Evolutionary conservation across 2,797 vertebrate species (phyloP).

Genomic region (Bufotes viridis): DNA sequence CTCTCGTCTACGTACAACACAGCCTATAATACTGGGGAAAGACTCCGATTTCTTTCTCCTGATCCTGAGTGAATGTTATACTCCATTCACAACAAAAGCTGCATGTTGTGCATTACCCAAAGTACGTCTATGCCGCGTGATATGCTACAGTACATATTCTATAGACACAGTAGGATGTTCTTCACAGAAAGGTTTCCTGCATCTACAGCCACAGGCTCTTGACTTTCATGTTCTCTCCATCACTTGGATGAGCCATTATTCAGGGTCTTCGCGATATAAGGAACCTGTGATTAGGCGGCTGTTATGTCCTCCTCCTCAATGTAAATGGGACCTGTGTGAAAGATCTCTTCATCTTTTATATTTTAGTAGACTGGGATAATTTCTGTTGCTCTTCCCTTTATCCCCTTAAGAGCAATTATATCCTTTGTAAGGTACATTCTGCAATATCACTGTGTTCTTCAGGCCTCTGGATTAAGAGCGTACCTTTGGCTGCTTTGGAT

Average conservation of each 20-base stretch:
- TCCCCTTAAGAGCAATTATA: slow-evolving; percentile 50
- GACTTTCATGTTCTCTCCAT: slow-evolving; percentile 9
- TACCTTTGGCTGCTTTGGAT: slow-evolving; percentile 39
- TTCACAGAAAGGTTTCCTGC: neutral
- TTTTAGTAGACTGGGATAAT: slow-evolving; percentile 51
- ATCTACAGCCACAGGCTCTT: neutral
- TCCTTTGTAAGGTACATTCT: slow-evolving; percentile 47
- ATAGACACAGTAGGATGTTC: neutral
- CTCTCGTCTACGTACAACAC: too few relatives aligned
- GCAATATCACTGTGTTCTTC: slow-evolving; percentile 42
- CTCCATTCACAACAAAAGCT: neutral
- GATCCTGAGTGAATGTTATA: neutral
- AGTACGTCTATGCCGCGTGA: too few relatives aligned
- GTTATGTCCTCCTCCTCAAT: slow-evolving; percentile 42
- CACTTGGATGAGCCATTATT: slow-evolving; percentile 26
- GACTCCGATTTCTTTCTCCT: too few relatives aligned
- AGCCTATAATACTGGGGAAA: too few relatives aligned
- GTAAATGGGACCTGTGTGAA: slow-evolving; percentile 35
- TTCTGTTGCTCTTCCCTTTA: slow-evolving; percentile 52
- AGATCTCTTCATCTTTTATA: slow-evolving; percentile 41
- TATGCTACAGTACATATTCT: neutral
- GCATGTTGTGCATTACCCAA: too few relatives aligned
- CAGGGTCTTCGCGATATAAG: slow-evolving; percentile 40
- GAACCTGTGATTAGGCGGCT: slow-evolving; percentile 24
- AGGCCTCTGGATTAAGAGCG: slow-evolving; percentile 25